Base-by-base conservation (phyloP, 2,888 invertebrate species). In the Amblyteles armatorius region DNA sequence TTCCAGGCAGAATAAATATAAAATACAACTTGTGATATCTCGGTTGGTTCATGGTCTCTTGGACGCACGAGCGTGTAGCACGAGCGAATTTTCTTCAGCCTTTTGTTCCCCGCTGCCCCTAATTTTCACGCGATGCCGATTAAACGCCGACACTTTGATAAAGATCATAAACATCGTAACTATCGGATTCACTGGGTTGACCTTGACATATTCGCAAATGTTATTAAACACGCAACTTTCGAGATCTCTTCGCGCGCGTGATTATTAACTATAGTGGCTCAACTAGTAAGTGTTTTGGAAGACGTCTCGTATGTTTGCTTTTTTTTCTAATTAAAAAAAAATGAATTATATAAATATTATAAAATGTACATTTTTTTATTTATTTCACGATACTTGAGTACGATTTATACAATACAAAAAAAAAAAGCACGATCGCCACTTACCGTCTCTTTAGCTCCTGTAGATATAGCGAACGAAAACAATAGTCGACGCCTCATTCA, bases 171-270 rank as follows among this genome's bases (percentile, higher is more conserved):
- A 65, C 57, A 48, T 69, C 50, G 16, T 7, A 36, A 79, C 16
- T 44, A 80, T 63, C 11, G 52, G 63, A 78, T 65, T 11, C 63
- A 71, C 85, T 82, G 83, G 2, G 16, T 16, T 88, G 55, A 87
- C 90, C 90, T 91, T 91, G 91, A 90, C 89, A 90, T 90, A 91
- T 91, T 68, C 81, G 80, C 82, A 77, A 79, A 86, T 84, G 86
- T 78, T 81, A 68, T 52, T 69, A 33, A 26, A 22, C 44, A 69
- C 79, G 68, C 73, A 84, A 85, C 79, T 82, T 65, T 73, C 68
- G 63, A 77, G 81, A 87, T 84, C 73, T 82, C 48, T 79, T 67
- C 36, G 72, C 55, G 73, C 73, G 9, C 26, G 57, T 26, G 11
- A 57, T 19, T 57, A 26, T 57, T 26, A 26, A 26, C 11, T 63